Percentiles rank a stretch among this genome's conserved stretches.
These are phyloP conservation scores for Fregata magnificens DNA, from an alignment of 2,113 vertebrate genomes.

Conservation along the genomic window DNA sequence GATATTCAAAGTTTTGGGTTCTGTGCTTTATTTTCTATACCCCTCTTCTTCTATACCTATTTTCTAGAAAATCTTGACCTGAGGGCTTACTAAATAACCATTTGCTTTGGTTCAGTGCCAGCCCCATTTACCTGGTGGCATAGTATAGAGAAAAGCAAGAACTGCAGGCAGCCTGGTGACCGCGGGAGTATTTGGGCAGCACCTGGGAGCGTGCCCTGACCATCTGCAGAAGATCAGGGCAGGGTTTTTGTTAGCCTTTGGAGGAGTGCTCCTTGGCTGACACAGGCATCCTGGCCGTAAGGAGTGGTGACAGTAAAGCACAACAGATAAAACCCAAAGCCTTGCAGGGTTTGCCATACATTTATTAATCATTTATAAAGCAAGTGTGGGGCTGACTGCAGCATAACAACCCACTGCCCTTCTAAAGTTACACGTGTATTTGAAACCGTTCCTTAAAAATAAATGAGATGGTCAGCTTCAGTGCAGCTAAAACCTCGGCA, in stretches of 20 bases:
- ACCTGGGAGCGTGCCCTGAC: background rate
- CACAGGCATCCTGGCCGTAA: background rate
- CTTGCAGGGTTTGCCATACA: background rate
- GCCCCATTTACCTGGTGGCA: background rate
- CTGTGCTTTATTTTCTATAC: background rate
- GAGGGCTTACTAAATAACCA: background rate
- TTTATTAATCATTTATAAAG: background rate
- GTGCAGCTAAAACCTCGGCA: background rate
- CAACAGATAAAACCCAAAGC: background rate
- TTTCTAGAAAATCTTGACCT: background rate
- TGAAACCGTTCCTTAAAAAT: background rate
- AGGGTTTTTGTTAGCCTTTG: background rate
- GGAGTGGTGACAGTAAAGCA: background rate
- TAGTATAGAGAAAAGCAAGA: background rate
- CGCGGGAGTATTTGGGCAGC: rapidly evolving
- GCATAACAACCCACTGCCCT: background rate
- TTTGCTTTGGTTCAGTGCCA: background rate
- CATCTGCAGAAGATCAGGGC: background rate
- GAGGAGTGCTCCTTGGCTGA: background rate
- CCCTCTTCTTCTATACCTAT: background rate
- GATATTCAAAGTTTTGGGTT: background rate
- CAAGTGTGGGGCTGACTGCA: background rate
- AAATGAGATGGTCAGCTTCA: background rate
- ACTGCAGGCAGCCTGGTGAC: background rate
- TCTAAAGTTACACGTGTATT: background rate